Evolutionary conservation across 2,888 invertebrate species (phyloP), one percentile per base, ranked within the genome.

Genomic region (Agriopis leucophaearia): DNA sequence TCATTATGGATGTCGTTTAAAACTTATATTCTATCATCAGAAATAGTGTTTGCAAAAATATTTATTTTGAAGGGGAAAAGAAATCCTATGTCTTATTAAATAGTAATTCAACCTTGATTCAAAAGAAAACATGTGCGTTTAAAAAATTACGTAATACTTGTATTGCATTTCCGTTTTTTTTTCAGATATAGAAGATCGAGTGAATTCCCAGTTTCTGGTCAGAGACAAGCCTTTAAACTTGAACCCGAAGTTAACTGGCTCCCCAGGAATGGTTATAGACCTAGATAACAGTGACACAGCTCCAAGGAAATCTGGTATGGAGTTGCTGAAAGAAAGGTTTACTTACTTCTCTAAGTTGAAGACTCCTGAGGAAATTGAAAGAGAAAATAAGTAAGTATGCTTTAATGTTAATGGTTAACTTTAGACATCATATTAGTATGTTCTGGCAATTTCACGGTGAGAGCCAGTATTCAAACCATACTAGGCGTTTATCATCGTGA

Each of bases 301-400:
- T 4, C 74, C 85, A 72, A 88, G 81, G 70, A 89, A 92, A 7
- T 94, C 94, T 52, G 97, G 96, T 10, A 91, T 97, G 8, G 94
- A 95, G 71, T 90, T 95, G 64, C 91, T 98, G 42, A 95, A 97
- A 84, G 94, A 97, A 75, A 94, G 97, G 72, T 96, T 97, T 82
- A 90, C 96, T 45, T 95, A 95, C 80, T 97, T 97, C 77, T 92
- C 96, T 0, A 92, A 94, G 50, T 78, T 91, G 0, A 94, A 94
- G 67, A 95, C 95, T 40, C 86, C 90, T 0, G 92, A 91, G 62
- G 92, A 95, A 84, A 78, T 89, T 72, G 89, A 95, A 85, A 87
- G 95, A 78, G 91, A 94, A 81, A 86, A 95, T 77, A 95, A 89
- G 95, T 95, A 87, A 86, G 88, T 1, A 45, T 10, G 8, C 44